A percentile compares a stretch with the other conserved stretches of the same genome.
These are phyloP conservation scores for Chiroxiphia lanceolata DNA, from an alignment of 2,797 vertebrate genomes.

Conservation along the genomic window DNA sequence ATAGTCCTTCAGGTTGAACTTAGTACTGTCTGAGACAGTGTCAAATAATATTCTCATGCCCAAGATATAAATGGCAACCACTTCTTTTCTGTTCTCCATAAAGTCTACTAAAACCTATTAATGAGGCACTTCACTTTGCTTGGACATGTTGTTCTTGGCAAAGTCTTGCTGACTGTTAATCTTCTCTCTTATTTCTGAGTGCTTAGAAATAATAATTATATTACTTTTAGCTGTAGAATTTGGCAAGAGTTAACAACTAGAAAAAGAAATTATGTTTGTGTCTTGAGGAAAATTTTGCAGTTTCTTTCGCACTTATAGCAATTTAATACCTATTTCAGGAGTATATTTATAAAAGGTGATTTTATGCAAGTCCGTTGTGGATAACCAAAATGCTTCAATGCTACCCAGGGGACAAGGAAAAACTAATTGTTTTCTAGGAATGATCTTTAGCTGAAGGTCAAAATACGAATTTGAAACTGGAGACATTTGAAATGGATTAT, in stretches of 20 bases:
- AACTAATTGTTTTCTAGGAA: neutral
- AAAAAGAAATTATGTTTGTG: neutral
- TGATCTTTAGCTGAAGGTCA: constrained; percentile 5
- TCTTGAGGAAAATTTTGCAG: neutral
- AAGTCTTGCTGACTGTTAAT: neutral
- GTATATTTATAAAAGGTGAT: neutral
- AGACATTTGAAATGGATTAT: neutral
- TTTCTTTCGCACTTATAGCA: neutral
- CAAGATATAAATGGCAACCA: neutral
- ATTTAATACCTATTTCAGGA: neutral
- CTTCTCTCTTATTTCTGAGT: neutral
- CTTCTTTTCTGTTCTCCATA: neutral
- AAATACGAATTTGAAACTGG: neutral
- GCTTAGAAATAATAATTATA: neutral
- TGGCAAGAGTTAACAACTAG: neutral
- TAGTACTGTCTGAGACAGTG: neutral
- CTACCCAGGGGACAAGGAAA: neutral
- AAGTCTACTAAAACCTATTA: neutral
- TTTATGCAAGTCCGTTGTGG: neutral
- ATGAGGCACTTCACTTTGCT: neutral
- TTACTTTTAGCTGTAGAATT: neutral
- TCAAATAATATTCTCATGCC: neutral
- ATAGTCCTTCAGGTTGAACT: neutral
- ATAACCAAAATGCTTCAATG: neutral
- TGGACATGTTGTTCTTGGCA: neutral